A percentile compares a stretch with the other conserved stretches of the same genome.
phyloP scores from a whole-genome alignment of 2,113 vertebrate genomes.

The Brachypteracias leptosomus region DNA sequence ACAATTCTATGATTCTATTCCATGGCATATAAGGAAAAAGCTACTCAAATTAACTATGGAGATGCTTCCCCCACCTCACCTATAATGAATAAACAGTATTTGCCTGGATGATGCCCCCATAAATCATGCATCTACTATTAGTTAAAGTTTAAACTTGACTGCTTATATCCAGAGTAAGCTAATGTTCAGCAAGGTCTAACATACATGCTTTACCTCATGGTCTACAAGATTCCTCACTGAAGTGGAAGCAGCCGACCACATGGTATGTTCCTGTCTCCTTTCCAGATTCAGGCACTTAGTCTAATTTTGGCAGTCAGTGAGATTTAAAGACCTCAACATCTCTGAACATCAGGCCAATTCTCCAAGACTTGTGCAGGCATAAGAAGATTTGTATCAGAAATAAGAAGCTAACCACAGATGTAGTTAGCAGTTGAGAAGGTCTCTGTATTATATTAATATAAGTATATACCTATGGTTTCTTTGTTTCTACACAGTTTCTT shows the following conservation, averaged over 20 bases:
- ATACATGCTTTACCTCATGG: neutral
- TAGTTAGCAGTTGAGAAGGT: neutral
- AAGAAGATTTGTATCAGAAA: neutral
- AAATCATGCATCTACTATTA: neutral
- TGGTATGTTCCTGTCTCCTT: neutral
- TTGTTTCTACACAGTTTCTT: neutral
- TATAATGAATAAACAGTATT: neutral
- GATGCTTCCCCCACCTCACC: neutral
- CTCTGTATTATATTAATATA: neutral
- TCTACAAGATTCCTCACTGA: neutral
- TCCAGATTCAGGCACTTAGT: neutral
- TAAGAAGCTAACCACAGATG: neutral
- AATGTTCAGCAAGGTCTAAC: neutral
- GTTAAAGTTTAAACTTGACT: neutral
- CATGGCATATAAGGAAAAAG: neutral
- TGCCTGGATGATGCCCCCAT: neutral
- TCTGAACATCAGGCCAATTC: neutral
- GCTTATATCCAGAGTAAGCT: neutral
- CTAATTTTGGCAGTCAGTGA: neutral
- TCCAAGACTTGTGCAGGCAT: neutral
- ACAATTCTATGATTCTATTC: no score
- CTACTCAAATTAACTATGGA: neutral
- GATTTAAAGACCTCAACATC: neutral
- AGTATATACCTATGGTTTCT: neutral
- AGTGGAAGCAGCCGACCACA: neutral